Evolutionary conservation across 2,888 invertebrate genomes (phyloP).

Genomic region (Mesorhabditis spiculigera): DNA sequence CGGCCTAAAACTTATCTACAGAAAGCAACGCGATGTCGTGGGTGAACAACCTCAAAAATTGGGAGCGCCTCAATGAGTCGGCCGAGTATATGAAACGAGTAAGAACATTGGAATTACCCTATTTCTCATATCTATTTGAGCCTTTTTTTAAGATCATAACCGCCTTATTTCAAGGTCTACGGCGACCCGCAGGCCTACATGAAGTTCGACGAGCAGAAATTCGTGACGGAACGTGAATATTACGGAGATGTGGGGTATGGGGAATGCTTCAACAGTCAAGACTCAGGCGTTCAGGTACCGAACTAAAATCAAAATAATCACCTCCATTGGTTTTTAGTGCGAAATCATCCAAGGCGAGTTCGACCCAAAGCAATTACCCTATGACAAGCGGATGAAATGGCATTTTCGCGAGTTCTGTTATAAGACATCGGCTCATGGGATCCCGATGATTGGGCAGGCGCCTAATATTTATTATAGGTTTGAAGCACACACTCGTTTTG

Average conservation of each 20-base stretch:
- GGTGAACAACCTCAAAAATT: conserved; percentile 50
- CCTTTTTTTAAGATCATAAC: no score
- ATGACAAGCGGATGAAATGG: conserved; percentile 45
- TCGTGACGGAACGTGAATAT: conserved; percentile 52
- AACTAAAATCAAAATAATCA: not conserved
- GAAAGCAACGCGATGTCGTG: conserved; percentile 32
- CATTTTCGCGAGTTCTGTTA: conserved; percentile 54
- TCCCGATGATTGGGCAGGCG: conserved; percentile 55
- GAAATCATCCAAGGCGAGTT: conserved; percentile 51
- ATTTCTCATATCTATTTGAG: no score
- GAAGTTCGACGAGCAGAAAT: conserved; percentile 40
- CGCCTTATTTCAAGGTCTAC: conserved; percentile 38
- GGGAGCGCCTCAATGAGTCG: conserved; percentile 40
- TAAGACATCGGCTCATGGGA: conserved; percentile 55
- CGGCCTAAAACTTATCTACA: no score
- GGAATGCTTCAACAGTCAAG: conserved; percentile 45
- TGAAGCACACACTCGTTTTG: not conserved
- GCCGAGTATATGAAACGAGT: conserved; percentile 50
- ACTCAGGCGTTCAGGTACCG: conserved; percentile 40
- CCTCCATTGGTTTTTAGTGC: conserved; percentile 29
- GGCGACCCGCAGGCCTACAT: conserved; percentile 48
- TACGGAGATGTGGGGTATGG: conserved; percentile 50
- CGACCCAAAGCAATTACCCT: conserved; percentile 47
- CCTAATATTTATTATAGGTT: conserved; percentile 48
- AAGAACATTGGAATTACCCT: no score